These are phyloP conservation scores for Carposina sasakii DNA, from an alignment of 1,140 invertebrate species.

Conservation along the genomic window DNA sequence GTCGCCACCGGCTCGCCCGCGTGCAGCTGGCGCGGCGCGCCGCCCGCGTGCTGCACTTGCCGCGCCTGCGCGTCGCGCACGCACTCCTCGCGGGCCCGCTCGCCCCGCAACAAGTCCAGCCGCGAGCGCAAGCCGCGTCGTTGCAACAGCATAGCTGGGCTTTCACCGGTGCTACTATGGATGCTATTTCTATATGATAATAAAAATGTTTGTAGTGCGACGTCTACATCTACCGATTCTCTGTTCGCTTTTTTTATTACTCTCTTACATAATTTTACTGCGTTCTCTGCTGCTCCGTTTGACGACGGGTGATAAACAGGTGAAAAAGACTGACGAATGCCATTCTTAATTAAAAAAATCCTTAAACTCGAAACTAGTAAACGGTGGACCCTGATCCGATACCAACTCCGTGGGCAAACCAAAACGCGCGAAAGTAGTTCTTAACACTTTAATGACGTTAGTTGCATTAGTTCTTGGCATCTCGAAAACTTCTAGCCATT, in stretches of 20 bases:
- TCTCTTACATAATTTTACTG: neutral
- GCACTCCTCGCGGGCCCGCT: neutral
- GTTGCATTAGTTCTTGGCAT: neutral
- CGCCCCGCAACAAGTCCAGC: constrained; percentile 1
- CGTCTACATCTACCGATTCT: neutral
- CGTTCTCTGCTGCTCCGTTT: neutral
- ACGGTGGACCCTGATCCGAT: neutral
- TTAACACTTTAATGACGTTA: neutral
- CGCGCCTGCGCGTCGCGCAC: neutral
- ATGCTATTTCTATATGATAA: neutral
- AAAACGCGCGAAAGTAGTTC: neutral
- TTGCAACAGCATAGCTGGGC: constrained; percentile 5
- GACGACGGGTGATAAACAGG: neutral
- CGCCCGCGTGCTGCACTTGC: neutral
- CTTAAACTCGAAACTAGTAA: neutral
- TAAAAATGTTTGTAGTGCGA: too few relatives aligned
- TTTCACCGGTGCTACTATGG: constrained; percentile 1
- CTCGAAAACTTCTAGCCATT: neutral
- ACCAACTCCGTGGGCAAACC: neutral
- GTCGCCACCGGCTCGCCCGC: neutral
- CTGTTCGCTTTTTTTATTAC: neutral
- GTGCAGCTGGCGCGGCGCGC: neutral
- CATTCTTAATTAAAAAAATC: neutral
- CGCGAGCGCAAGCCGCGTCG: neutral
- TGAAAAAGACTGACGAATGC: neutral